Percentiles rank a stretch among this genome's conserved stretches.
phyloP scores from a whole-genome alignment of 2,888 invertebrate genomes.

The Chloromyia formosa region DNA sequence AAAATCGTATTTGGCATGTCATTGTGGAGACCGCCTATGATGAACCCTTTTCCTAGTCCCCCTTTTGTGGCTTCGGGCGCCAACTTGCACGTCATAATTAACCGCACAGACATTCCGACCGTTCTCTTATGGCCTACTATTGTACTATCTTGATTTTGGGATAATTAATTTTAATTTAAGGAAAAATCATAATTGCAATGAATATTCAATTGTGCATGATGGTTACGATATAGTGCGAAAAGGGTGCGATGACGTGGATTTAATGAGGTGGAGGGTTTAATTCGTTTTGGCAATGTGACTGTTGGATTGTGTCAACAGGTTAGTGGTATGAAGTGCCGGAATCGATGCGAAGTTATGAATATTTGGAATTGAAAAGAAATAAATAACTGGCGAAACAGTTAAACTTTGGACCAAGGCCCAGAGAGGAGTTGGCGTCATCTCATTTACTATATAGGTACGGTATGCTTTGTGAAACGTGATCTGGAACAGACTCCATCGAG shows the following conservation, averaged over 20 bases:
- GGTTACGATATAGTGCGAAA: constrained; percentile 18
- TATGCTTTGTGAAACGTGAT: too few relatives aligned
- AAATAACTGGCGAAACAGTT: too few relatives aligned
- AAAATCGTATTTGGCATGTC: constrained; percentile 35
- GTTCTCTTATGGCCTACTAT: too few relatives aligned
- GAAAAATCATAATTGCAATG: constrained; percentile 43
- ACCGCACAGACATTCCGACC: constrained; percentile 35
- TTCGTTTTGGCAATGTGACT: background rate
- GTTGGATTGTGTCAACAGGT: background rate
- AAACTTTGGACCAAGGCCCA: too few relatives aligned
- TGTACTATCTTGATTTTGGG: constrained; percentile 40
- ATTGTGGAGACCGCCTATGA: constrained; percentile 21
- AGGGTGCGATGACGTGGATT: constrained; percentile 37
- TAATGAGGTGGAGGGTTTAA: constrained; percentile 32
- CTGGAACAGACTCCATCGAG: too few relatives aligned
- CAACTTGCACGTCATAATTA: constrained; percentile 33
- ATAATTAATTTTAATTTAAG: constrained; percentile 44
- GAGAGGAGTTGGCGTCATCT: too few relatives aligned
- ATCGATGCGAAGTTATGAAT: too few relatives aligned
- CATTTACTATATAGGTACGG: too few relatives aligned
- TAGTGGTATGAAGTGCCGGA: background rate
- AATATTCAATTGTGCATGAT: constrained; percentile 36
- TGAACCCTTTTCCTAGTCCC: constrained; percentile 28
- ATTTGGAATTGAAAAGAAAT: too few relatives aligned
- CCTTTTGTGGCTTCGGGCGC: constrained; percentile 34